A percentile compares a stretch with the other conserved stretches of the same genome.
phyloP scores from a whole-genome alignment of 2,797 vertebrate species.

The Tolypeutes matacus region DNA sequence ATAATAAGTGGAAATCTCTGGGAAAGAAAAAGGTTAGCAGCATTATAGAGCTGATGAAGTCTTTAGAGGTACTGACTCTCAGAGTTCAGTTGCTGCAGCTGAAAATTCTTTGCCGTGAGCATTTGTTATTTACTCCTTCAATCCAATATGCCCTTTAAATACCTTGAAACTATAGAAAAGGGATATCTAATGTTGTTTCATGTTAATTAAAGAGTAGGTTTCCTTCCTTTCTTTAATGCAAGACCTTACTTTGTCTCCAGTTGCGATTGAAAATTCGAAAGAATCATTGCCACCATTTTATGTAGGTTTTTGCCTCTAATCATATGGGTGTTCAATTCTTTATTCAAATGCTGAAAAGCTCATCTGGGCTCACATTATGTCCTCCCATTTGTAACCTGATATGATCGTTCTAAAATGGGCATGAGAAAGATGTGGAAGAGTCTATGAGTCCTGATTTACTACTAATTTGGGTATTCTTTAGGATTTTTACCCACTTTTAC shows the following conservation, averaged over 20 bases:
- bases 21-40: constrained; percentile 66
- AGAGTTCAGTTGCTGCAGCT: constrained; percentile 33
- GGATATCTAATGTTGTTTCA: constrained; percentile 59
- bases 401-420: constrained; percentile 14
- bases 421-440: constrained; percentile 2
- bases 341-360: constrained; percentile 51
- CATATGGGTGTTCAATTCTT: background rate
- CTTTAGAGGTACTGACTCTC: constrained; percentile 42
- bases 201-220: constrained; percentile 69
- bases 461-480: background rate
- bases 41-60: constrained; percentile 44
- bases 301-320: constrained; percentile 1
- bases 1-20: constrained; percentile 73
- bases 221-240: constrained; percentile 51
- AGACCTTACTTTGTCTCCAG: constrained; percentile 46
- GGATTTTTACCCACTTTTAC: background rate
- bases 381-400: constrained; percentile 19
- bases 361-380: background rate
- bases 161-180: constrained; percentile 53
- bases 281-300: constrained; percentile 41
- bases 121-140: constrained; percentile 62
- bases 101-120: constrained; percentile 65
- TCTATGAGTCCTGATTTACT: background rate
- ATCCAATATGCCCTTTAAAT: constrained; percentile 70
- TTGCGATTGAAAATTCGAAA: constrained; percentile 56